phyloP scores from a whole-genome alignment of 2,113 vertebrate species.

The Jaculus jaculus region DNA sequence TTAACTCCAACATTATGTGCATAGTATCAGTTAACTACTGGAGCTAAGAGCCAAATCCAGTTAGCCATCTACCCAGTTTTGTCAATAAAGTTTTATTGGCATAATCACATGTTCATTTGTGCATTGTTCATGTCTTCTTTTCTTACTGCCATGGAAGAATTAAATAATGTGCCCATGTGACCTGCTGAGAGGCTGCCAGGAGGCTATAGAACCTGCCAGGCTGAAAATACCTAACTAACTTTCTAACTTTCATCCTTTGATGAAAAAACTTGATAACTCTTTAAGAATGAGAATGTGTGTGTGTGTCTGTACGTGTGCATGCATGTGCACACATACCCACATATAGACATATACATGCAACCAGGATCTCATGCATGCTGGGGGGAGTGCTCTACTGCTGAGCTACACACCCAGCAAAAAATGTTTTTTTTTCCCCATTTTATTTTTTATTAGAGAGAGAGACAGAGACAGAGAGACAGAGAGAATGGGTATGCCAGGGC shows the following conservation, averaged over 20 bases:
- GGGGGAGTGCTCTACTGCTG: no score
- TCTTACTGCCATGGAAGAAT: no score
- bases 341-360: no score
- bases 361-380: no score
- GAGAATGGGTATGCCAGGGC: no score
- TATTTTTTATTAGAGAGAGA: no score
- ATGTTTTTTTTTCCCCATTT: no score
- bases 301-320: no score
- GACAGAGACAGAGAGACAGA: no score
- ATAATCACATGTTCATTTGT: neutral
- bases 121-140: neutral
- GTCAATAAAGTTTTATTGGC: constrained; percentile 25
- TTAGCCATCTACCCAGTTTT: neutral
- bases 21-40: no score
- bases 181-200: neutral
- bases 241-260: neutral
- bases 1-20: neutral
- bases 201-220: no score
- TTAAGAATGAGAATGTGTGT: neutral
- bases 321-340: no score
- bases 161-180: neutral
- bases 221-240: neutral
- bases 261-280: neutral
- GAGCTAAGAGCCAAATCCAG: neutral
- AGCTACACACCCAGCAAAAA: neutral